phyloP scores from a whole-genome alignment of 2,113 vertebrate species.

The Theropithecus gelada region DNA sequence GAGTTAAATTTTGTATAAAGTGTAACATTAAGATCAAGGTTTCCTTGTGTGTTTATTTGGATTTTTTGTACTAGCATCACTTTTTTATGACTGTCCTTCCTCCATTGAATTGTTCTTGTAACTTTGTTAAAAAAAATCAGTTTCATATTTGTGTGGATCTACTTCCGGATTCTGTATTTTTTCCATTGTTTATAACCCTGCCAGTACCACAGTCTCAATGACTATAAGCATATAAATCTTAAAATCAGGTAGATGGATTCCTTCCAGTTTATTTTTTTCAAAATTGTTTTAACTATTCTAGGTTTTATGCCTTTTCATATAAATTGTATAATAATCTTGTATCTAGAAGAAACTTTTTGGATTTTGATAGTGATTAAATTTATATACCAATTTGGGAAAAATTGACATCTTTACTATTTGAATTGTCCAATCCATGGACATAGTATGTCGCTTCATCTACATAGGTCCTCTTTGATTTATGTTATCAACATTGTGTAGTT shows the following conservation, averaged over 20 bases:
- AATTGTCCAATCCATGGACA: not conserved
- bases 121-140: not conserved
- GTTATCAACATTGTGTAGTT: not conserved
- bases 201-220: not conserved
- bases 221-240: not conserved
- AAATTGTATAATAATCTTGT: not conserved
- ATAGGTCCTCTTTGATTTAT: not conserved
- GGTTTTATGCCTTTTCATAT: not conserved
- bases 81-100: too few relatives aligned
- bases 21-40: not conserved
- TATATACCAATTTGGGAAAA: not conserved
- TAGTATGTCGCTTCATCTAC: too few relatives aligned
- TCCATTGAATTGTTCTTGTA: not conserved
- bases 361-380: not conserved
- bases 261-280: not conserved
- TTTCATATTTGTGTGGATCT: not conserved
- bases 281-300: not conserved
- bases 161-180: not conserved
- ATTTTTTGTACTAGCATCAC: not conserved
- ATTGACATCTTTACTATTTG: not conserved
- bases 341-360: not conserved
- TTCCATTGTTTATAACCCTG: not conserved
- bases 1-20: too few relatives aligned
- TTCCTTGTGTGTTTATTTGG: not conserved
- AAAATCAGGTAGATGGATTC: not conserved